Base-by-base conservation (phyloP, 2,113 vertebrate species). In the Perca schrenkii region DNA sequence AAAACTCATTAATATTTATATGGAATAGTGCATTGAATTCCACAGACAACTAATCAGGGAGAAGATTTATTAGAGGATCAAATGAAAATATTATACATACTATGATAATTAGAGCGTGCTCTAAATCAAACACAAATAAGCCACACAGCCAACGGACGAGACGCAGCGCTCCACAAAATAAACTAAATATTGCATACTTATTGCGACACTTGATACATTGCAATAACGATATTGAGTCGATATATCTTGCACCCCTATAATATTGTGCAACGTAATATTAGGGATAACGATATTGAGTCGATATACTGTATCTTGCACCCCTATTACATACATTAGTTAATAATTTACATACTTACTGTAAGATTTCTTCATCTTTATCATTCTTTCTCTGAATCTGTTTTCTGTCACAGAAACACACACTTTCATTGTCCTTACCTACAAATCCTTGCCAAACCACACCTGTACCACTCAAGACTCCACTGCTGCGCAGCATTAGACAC, bases 371-470 rank as follows among this genome's bases (percentile, higher is more conserved):
- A 57, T 58, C 40, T 64, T 57, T 57, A 22, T 57, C 40, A 13
- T 4, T 60, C 3, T 19, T 0, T 46, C n/a, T 71, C 15, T 21
- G 11, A 43, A 43, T 43, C 13, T 40, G 58, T 74, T 54, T 52
- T 34, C 52, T 65, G 10, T 21, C 5, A 47, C 14, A 57, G 31
- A 47, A 72, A 36, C 31, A 31, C 19, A 28, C 22, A 49, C 47
- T 77, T 67, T 69, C 0, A 40, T 28, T 77, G 63, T 22, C 15
- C n/a, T 16, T 12, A 46, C 34, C 36, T 2, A 17, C 12, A 72
- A 47, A 71, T 40, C 50, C 43, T 66, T 67, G 1, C 40, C 40
- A 17, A 40, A 40, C 58, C 25, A 25, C 69, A 74, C 69, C 63
- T 78, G 52, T 1, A 49, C 49, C 40, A 8, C 58, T 71, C 53